A percentile compares a stretch with the other conserved stretches of the same genome.
phyloP scores from a whole-genome alignment of 1,140 invertebrate species.

The Pomacea maculata region DNA sequence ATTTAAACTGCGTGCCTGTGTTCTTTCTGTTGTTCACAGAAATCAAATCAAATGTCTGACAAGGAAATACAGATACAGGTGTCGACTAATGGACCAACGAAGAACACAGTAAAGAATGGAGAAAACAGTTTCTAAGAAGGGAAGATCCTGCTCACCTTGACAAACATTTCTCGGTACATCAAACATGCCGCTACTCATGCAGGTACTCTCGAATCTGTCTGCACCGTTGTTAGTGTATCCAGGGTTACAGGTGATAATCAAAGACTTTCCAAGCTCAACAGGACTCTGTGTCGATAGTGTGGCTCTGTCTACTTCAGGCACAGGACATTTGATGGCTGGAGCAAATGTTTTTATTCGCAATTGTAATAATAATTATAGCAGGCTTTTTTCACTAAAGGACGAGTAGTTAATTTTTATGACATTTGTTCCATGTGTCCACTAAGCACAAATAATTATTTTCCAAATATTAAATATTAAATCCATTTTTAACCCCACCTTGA shows the following conservation, averaged over 20 bases:
- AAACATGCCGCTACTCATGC: neutral
- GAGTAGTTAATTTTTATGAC: too few relatives aligned
- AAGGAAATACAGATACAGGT: too few relatives aligned
- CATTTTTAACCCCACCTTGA: neutral
- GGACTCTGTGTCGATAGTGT: neutral
- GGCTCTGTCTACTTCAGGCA: neutral
- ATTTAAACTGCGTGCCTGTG: too few relatives aligned
- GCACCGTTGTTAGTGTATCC: slow-evolving; percentile 2
- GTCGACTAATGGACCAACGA: too few relatives aligned
- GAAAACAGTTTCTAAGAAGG: too few relatives aligned
- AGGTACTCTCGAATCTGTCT: neutral
- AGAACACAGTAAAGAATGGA: too few relatives aligned
- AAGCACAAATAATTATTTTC: neutral
- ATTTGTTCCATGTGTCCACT: too few relatives aligned
- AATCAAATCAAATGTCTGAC: too few relatives aligned
- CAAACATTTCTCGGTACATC: neutral
- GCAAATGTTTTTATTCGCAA: neutral
- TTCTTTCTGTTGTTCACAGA: too few relatives aligned
- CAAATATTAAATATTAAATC: neutral
- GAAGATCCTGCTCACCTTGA: neutral
- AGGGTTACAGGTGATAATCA: slow-evolving; percentile 2
- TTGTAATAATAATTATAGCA: too few relatives aligned
- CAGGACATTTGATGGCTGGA: slow-evolving; percentile 1
- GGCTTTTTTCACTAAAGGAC: too few relatives aligned
- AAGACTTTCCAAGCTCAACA: neutral